phyloP scores from a whole-genome alignment of 2,113 vertebrate species.

The Glareola pratincola region DNA sequence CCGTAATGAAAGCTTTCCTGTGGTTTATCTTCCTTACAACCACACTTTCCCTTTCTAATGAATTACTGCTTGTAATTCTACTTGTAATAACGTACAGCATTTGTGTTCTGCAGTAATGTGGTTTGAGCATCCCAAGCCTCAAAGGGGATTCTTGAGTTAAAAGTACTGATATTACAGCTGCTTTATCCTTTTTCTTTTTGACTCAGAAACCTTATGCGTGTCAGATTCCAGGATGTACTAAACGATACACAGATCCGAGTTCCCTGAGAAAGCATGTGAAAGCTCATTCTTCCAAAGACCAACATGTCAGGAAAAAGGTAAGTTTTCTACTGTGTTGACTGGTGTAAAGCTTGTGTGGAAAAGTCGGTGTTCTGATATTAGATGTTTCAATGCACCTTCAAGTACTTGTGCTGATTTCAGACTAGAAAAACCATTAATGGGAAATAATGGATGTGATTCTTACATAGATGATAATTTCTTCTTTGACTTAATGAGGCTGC shows the following conservation, averaged over 20 bases:
- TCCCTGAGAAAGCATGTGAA: constrained; percentile 96
- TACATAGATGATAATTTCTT: not conserved
- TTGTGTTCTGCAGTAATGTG: not conserved
- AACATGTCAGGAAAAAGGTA: constrained; percentile 93
- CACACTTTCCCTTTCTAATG: not conserved
- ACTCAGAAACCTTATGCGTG: constrained; percentile 95
- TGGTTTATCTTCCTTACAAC: not conserved
- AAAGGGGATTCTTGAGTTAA: not conserved
- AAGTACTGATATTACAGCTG: constrained; percentile 6
- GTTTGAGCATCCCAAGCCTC: not conserved
- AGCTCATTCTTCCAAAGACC: constrained; percentile 91
- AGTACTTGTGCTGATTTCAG: not conserved
- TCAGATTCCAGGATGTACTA: constrained; percentile 92
- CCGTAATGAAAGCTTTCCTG: not conserved
- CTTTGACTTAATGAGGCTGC: not conserved
- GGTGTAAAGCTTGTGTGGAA: not conserved
- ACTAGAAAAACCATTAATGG: not conserved
- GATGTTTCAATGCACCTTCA: not conserved
- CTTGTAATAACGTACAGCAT: not conserved
- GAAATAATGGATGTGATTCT: not conserved
- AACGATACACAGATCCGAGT: constrained; percentile 97
- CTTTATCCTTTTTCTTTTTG: constrained; percentile 50
- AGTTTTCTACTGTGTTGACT: not conserved
- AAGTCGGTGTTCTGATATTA: not conserved
- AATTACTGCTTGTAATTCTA: not conserved